Percentiles rank a stretch among this genome's conserved stretches.
Evolutionary conservation across 1,140 invertebrate species (phyloP).

Genomic region (Dendroctonus valens): DNA sequence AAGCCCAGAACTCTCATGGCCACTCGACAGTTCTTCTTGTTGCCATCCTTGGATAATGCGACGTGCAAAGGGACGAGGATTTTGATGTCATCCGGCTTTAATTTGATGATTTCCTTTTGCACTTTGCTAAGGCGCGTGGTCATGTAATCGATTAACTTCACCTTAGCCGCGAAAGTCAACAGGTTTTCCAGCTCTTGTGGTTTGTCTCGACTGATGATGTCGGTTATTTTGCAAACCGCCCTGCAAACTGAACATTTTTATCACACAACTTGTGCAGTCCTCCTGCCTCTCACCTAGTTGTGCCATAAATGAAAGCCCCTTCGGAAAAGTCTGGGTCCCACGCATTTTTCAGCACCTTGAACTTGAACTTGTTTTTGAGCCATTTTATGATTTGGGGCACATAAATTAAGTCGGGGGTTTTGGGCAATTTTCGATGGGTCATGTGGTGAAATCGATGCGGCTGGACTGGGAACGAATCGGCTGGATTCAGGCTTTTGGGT

Average conservation of each 20-base stretch:
- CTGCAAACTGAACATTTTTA: slow-evolving; percentile 20
- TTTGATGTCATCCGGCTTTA: slow-evolving; percentile 47
- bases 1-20: slow-evolving; percentile 41
- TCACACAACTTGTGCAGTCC: not conserved
- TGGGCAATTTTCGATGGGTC: slow-evolving; percentile 31
- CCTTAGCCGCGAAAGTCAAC: slow-evolving; percentile 37
- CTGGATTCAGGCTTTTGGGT: not conserved
- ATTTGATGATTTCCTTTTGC: slow-evolving; percentile 42
- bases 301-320: slow-evolving; percentile 48
- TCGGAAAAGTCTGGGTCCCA: slow-evolving; percentile 49
- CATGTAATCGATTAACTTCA: slow-evolving; percentile 42
- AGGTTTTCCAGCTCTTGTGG: slow-evolving; percentile 40
- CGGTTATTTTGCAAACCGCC: slow-evolving; percentile 47
- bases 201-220: slow-evolving; percentile 44
- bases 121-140: slow-evolving; percentile 34
- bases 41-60: slow-evolving; percentile 32
- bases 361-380: slow-evolving; percentile 46
- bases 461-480: not conserved
- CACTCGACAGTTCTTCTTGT: slow-evolving; percentile 39
- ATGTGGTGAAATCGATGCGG: slow-evolving; percentile 1
- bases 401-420: slow-evolving; percentile 48
- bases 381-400: slow-evolving; percentile 46
- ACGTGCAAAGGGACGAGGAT: slow-evolving; percentile 47
- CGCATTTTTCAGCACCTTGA: slow-evolving; percentile 44
- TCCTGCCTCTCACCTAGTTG: slow-evolving; percentile 10